phyloP scores from a whole-genome alignment of 1,140 invertebrate species.

The Hylaeus anthracinus region DNA sequence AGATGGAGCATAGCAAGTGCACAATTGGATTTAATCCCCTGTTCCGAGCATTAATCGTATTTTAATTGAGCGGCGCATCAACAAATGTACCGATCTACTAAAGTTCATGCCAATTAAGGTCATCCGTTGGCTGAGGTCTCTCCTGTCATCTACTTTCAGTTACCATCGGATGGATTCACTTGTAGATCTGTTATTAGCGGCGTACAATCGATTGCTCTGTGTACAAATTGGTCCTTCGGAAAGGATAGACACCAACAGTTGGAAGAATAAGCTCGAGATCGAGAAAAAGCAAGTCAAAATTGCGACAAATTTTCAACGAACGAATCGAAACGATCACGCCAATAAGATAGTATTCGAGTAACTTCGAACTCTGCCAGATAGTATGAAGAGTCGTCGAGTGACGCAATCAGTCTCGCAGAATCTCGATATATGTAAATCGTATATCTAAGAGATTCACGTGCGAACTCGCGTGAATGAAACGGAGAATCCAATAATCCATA shows the following conservation, averaged over 20 bases:
- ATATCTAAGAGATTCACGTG: conserved; percentile 12
- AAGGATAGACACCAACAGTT: background rate
- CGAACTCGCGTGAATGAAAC: conserved; percentile 7
- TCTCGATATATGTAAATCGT: background rate
- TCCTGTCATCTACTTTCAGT: conserved; percentile 12
- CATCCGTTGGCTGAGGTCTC: conserved; percentile 9
- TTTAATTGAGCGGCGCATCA: conserved; percentile 35
- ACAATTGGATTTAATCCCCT: conserved; percentile 17
- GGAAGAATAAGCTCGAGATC: background rate
- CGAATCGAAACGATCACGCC: too few species aligned
- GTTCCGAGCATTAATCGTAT: conserved; percentile 17
- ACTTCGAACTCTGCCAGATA: too few species aligned
- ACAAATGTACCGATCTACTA: conserved; percentile 42
- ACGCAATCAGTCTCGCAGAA: background rate
- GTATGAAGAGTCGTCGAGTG: background rate
- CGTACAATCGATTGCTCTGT: background rate
- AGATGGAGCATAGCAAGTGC: background rate
- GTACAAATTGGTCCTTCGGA: background rate
- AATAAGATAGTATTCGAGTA: too few species aligned
- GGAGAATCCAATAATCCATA: conserved; percentile 20
- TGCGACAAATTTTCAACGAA: too few species aligned
- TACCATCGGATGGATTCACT: background rate
- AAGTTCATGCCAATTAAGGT: conserved; percentile 51
- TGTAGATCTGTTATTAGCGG: background rate
- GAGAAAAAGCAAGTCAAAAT: background rate